Conservation (phyloP, 2,113 vertebrate genomes). For the Carlito syrichta region DNA sequence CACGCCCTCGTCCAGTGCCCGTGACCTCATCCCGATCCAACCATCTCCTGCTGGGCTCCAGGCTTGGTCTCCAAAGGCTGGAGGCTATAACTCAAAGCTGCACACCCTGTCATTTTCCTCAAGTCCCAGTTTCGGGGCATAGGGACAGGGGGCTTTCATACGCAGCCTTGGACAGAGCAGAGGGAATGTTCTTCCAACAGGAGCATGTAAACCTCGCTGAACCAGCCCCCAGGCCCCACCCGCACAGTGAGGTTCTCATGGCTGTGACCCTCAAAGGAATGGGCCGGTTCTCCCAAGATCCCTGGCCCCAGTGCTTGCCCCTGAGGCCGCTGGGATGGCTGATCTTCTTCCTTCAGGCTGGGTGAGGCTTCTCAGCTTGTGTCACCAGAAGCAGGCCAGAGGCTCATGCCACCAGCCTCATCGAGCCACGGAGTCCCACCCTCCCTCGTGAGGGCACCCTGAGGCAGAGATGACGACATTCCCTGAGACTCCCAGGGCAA, state of each 20-base stretch:
- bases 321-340: no score
- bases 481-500: background rate
- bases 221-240: background rate
- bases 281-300: background rate
- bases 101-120: background rate
- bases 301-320: background rate
- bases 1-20: background rate
- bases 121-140: background rate
- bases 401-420: background rate
- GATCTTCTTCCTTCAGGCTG: no score
- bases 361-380: background rate
- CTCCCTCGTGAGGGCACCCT: background rate
- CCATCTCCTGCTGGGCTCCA: background rate
- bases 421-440: fast-evolving
- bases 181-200: background rate
- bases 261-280: background rate
- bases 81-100: background rate
- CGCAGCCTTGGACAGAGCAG: background rate
- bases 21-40: background rate
- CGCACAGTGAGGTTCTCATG: no score
- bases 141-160: no score
- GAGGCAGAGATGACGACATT: background rate
- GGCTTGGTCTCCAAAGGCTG: background rate
- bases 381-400: background rate
- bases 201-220: background rate